Conservation (phyloP, 1,140 invertebrate genomes). For the Nasonia giraulti region DNA sequence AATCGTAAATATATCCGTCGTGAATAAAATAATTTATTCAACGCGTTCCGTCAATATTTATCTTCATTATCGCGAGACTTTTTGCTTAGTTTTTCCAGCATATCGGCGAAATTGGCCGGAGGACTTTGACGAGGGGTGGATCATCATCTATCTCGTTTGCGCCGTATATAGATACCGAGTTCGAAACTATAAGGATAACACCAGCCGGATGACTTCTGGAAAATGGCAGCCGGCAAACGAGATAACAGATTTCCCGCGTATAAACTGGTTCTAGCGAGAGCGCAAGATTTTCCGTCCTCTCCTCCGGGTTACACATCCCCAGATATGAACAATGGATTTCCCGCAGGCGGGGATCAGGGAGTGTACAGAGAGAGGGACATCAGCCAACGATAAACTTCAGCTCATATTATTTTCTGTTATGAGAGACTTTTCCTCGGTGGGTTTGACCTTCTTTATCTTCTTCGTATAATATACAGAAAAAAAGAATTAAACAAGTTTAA, state of each 20-base stretch:
- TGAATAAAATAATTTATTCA: too few species aligned
- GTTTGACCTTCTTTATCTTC: background rate
- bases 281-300: conserved; percentile 39
- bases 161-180: conserved; percentile 21
- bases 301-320: conserved; percentile 7
- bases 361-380: background rate
- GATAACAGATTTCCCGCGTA: conserved; percentile 48
- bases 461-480: background rate
- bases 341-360: conserved; percentile 23
- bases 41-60: too few species aligned
- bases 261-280: background rate
- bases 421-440: background rate
- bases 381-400: conserved; percentile 10
- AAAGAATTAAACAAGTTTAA: background rate
- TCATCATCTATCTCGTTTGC: conserved; percentile 32
- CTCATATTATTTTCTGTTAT: conserved; percentile 33
- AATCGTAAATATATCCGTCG: background rate
- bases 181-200: conserved; percentile 44
- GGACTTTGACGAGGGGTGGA: conserved; percentile 25
- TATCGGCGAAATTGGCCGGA: conserved; percentile 23
- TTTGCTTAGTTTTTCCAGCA: background rate
- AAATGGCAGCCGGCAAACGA: conserved; percentile 46
- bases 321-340: background rate
- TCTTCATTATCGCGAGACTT: background rate
- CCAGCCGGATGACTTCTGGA: conserved; percentile 45